A percentile compares a stretch with the other conserved stretches of the same genome.
These are phyloP conservation scores for Grammomys surdaster DNA, from an alignment of 2,113 vertebrate species.

Conservation along the genomic window DNA sequence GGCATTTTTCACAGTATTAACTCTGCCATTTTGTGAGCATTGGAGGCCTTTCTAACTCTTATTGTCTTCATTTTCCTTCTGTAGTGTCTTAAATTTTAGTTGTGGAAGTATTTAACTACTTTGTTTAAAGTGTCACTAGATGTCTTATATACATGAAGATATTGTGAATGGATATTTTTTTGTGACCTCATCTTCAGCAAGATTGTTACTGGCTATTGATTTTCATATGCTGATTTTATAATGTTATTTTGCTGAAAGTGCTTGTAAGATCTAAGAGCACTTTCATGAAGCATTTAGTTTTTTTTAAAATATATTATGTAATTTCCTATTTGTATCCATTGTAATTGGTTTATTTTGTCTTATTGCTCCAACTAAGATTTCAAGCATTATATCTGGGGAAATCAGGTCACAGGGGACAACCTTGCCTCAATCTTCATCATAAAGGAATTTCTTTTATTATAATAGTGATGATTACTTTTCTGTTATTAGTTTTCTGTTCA, in stretches of 20 bases:
- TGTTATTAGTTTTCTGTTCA: not conserved
- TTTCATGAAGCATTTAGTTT: not conserved
- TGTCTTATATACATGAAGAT: not conserved
- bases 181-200: not conserved
- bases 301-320: no score
- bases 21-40: not conserved
- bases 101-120: not conserved
- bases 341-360: not conserved
- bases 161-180: not conserved
- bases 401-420: not conserved
- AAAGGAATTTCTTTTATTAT: not conserved
- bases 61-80: not conserved
- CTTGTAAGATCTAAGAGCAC: not conserved
- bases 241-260: not conserved
- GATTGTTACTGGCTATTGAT: not conserved
- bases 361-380: not conserved
- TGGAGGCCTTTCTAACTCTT: not conserved
- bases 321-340: not conserved
- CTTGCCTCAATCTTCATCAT: not conserved
- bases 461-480: not conserved
- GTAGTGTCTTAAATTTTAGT: not conserved
- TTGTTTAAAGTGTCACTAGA: not conserved
- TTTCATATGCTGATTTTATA: not conserved
- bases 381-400: no score
- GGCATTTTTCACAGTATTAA: not conserved